phyloP scores from a whole-genome alignment of 37 sponge, comb jelly and placozoan species.

The Hormiphora californensis region DNA sequence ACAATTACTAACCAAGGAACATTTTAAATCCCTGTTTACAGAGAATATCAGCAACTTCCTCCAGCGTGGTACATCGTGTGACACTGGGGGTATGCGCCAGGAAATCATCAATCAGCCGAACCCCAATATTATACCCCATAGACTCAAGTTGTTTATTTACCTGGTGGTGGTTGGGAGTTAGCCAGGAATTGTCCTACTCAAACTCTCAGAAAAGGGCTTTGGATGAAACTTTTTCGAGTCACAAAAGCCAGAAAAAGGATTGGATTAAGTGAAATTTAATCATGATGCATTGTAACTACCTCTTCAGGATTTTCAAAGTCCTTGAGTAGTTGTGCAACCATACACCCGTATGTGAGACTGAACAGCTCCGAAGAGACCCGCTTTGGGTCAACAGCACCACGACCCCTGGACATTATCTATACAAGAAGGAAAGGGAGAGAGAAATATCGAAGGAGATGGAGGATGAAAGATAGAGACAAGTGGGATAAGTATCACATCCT shows the following conservation, averaged over 20 bases:
- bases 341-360: conserved; percentile 88
- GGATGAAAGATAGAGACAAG: too few relatives aligned
- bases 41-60: conserved; percentile 82
- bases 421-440: background rate
- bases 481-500: too few relatives aligned
- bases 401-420: conserved; percentile 14
- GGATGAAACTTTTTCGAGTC: too few relatives aligned
- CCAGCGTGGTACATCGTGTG: conserved; percentile 77
- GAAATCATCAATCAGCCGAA: conserved; percentile 91
- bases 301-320: conserved; percentile 92
- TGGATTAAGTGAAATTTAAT: too few relatives aligned
- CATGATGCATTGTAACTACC: too few relatives aligned
- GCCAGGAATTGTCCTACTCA: too few relatives aligned
- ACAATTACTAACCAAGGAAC: conserved; percentile 65
- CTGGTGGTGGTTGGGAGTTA: background rate
- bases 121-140: conserved; percentile 97
- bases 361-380: conserved; percentile 74
- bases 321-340: conserved; percentile 90
- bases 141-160: conserved; percentile 93
- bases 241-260: too few relatives aligned
- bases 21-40: conserved; percentile 84
- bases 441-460: background rate
- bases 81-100: conserved; percentile 69
- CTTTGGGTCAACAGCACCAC: conserved; percentile 1
- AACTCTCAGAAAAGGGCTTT: too few relatives aligned